Conservation (phyloP, 2,113 vertebrate genomes). For the Plecotus auritus region DNA sequence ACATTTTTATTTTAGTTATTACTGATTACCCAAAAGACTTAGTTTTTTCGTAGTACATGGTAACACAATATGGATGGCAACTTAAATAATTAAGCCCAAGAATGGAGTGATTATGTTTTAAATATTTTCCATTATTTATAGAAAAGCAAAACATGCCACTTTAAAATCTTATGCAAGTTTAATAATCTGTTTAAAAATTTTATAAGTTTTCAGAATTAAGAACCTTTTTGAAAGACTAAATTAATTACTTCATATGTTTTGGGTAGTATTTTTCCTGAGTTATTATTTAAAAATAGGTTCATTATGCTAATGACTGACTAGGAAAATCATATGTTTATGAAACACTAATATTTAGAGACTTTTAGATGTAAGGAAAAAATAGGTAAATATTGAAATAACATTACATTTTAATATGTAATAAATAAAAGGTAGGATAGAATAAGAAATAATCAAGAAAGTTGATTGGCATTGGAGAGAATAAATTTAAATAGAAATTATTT, state of each 20-base stretch:
- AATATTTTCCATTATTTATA: background rate
- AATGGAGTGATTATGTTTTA: background rate
- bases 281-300: background rate
- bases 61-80: background rate
- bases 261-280: background rate
- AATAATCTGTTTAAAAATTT: background rate
- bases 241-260: background rate
- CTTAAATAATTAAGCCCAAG: background rate
- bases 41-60: background rate
- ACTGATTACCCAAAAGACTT: background rate
- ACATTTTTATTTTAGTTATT: background rate
- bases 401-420: background rate
- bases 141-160: background rate
- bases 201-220: background rate
- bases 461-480: background rate
- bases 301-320: background rate
- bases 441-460: background rate
- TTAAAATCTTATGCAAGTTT: background rate
- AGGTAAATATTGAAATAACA: background rate
- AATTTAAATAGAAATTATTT: background rate
- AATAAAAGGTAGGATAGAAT: background rate
- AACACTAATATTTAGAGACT: background rate
- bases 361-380: background rate
- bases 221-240: background rate
- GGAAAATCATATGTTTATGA: background rate